Conservation (phyloP, 2,888 invertebrate species). For the Horisme vitalbata region DNA sequence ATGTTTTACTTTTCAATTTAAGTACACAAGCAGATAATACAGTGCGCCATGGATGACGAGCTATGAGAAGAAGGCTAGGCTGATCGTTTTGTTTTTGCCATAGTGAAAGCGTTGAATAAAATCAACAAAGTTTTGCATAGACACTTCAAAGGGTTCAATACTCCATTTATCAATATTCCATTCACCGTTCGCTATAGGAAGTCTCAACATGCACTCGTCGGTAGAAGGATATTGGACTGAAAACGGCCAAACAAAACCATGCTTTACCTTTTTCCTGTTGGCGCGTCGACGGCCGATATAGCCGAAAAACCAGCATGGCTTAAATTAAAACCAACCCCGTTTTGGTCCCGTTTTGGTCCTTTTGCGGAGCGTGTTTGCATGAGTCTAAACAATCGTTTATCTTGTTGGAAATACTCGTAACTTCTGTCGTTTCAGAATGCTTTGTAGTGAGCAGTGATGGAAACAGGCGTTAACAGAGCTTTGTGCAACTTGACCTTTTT, state of each 20-base stretch:
- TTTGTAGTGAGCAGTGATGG: conserved; percentile 12
- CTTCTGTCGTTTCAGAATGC: conserved; percentile 9
- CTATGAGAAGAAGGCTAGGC: too few relatives aligned
- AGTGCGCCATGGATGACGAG: too few relatives aligned
- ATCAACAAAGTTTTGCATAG: too few relatives aligned
- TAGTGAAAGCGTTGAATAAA: too few relatives aligned
- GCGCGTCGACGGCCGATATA: conserved; percentile 29
- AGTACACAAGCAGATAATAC: too few relatives aligned
- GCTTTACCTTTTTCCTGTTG: conserved; percentile 29
- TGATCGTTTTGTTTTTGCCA: too few relatives aligned
- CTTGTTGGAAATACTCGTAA: conserved; percentile 24
- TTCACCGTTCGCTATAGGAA: not conserved
- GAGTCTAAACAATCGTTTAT: conserved; percentile 29
- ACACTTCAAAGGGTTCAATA: too few relatives aligned
- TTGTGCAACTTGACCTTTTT: conserved; percentile 43
- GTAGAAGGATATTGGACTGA: conserved; percentile 24
- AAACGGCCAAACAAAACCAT: conserved; percentile 28
- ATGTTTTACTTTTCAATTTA: too few relatives aligned
- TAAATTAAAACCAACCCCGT: conserved; percentile 34
- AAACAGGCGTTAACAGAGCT: conserved; percentile 17
- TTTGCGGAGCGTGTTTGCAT: conserved; percentile 25
- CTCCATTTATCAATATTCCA: too few relatives aligned
- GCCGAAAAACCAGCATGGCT: conserved; percentile 27
- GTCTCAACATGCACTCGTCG: conserved; percentile 3
- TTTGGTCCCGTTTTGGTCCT: conserved; percentile 19